Conservation (phyloP, 2,888 invertebrate genomes). For the Sycophila texana region DNA sequence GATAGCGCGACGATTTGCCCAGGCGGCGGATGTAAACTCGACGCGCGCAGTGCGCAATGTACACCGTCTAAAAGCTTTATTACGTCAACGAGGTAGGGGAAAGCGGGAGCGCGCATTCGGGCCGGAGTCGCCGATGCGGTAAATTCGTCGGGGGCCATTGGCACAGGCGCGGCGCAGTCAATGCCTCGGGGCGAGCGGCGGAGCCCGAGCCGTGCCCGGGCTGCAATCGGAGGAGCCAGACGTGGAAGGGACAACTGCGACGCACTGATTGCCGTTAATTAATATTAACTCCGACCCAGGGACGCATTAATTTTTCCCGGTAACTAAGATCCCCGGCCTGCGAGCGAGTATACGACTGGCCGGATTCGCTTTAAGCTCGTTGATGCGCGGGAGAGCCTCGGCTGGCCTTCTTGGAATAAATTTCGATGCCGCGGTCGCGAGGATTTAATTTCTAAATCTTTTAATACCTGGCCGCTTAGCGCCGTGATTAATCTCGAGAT, state of each 20-base stretch:
- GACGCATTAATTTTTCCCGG: neutral
- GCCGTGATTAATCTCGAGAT: too few relatives aligned
- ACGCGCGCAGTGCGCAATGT: neutral
- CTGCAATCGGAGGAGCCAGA: conserved; percentile 5
- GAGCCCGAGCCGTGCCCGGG: too few relatives aligned
- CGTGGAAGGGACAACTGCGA: too few relatives aligned
- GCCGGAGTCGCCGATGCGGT: conserved; percentile 37
- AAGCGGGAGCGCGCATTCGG: neutral
- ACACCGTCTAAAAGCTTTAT: conserved; percentile 41
- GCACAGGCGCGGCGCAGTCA: neutral
- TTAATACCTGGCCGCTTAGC: too few relatives aligned
- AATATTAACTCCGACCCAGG: neutral
- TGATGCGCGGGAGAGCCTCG: neutral
- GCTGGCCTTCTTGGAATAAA: neutral
- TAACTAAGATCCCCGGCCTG: too few relatives aligned
- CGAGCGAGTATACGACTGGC: too few relatives aligned
- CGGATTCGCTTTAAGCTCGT: neutral
- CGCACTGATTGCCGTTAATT: conserved; percentile 1
- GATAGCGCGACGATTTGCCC: conserved; percentile 1
- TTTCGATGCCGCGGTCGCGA: too few relatives aligned
- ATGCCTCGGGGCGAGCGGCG: conserved; percentile 1
- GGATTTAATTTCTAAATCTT: neutral
- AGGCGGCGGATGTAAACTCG: neutral
- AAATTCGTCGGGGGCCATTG: conserved; percentile 22
- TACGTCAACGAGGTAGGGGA: conserved; percentile 23